phyloP scores from a whole-genome alignment of 2,797 vertebrate genomes.

The Rachycentron canadum region DNA sequence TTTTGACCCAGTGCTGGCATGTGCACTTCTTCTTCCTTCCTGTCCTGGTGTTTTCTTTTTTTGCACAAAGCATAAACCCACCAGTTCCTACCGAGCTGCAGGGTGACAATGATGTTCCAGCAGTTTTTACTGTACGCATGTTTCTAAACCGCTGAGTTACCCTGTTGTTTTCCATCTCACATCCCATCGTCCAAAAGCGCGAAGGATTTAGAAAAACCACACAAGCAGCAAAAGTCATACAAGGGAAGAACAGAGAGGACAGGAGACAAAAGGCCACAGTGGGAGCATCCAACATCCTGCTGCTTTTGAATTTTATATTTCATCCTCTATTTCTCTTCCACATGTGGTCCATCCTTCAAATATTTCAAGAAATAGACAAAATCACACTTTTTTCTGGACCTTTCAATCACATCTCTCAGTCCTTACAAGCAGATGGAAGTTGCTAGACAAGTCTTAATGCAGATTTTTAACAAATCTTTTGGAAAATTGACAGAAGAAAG shows the following conservation, averaged over 20 bases:
- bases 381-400: not conserved
- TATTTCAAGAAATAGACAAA: not conserved
- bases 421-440: not conserved
- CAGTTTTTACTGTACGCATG: conserved; percentile 1
- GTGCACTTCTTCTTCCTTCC: conserved; percentile 60
- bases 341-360: not conserved
- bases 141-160: not conserved
- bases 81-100: conserved; percentile 1
- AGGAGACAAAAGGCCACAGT: conserved; percentile 29
- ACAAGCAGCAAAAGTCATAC: conserved; percentile 14
- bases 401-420: not conserved
- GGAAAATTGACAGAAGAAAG: not conserved
- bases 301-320: conserved; percentile 6
- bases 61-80: conserved; percentile 25
- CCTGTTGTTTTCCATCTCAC: conserved; percentile 29
- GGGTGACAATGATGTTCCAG: not conserved
- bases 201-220: conserved; percentile 24
- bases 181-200: not conserved
- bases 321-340: not conserved
- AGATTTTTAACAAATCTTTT: not conserved
- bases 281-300: conserved; percentile 28
- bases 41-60: conserved; percentile 23
- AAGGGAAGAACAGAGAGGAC: conserved; percentile 11
- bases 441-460: not conserved
- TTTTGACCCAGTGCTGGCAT: conserved; percentile 59